Base-by-base conservation (phyloP, 2,797 vertebrate genomes). In the Molossus alvarezi region DNA sequence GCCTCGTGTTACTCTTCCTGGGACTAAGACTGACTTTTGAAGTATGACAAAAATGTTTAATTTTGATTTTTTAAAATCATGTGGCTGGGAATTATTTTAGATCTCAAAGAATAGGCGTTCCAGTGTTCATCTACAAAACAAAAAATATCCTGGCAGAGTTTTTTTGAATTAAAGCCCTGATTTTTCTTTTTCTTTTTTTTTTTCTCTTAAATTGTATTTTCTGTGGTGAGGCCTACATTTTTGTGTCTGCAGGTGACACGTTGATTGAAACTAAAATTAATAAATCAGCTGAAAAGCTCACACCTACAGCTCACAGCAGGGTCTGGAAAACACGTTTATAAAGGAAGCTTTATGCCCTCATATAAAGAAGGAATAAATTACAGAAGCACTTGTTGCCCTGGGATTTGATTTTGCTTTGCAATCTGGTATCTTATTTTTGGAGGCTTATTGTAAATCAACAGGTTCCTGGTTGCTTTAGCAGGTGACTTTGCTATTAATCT, bases 211-310 rank as follows among this genome's bases (percentile, higher is more conserved):
- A 97, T 96, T 98, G 97, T 98, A 98, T 98, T 98, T 98, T 98
- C 98, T 96, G 92, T 97, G 95, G 97, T 8, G n/a, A 98, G 98
- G 98, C 98, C 98, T 98, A 98, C 98, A 99, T 99, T 98, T 99
- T 98, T 99, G 98, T 98, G 98, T 98, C 98, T 98, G 98, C 98
- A 99, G 98, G 98, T 99, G 98, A 99, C 98, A 98, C 98, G 98
- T 99, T 99, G 98, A 99, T 99, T 99, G 98, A 99, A 99, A 98
- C 98, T 98, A 98, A 99, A 99, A 99, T 99, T 99, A 99, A 99
- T 99, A 99, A 99, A 99, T 98, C 98, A 99, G 97, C 98, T 98
- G 98, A 98, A 98, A 98, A 98, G 98, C 98, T 98, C 98, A 98
- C 98, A 99, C 98, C 98, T 98, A 99, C 98, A 98, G 98, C 97